These are phyloP conservation scores for Ophiothrix spiculata DNA, from an alignment of 35 echinoderm and acorn worm genomes.

Conservation along the genomic window DNA sequence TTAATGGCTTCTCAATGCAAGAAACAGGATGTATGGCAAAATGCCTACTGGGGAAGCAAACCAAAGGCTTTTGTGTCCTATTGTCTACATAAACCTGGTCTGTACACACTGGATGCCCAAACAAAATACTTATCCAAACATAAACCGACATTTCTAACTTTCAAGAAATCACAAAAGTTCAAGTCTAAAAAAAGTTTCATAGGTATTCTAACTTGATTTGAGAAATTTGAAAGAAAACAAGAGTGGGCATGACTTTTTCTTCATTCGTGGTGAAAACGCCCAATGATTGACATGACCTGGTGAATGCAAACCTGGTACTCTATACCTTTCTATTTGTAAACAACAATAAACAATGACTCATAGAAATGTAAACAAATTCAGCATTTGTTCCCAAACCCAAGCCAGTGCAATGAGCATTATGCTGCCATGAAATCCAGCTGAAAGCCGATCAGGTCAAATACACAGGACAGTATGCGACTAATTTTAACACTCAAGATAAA, in stretches of 20 bases:
- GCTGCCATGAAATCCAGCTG: neutral
- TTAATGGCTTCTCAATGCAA: neutral
- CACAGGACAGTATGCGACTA: neutral
- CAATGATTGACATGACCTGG: neutral
- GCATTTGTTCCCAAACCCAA: neutral
- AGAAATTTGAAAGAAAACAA: too few species aligned
- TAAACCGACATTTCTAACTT: neutral
- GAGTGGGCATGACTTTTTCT: neutral
- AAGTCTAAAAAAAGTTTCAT: neutral
- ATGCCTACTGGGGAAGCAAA: neutral
- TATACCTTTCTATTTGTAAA: neutral
- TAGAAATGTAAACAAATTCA: neutral
- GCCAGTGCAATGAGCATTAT: constrained; percentile 1
- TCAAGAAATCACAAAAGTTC: neutral
- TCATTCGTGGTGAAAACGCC: neutral
- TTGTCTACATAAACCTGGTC: neutral
- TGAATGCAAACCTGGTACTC: neutral
- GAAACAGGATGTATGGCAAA: neutral
- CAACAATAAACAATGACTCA: constrained; percentile 11
- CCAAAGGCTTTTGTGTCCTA: neutral
- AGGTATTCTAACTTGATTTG: neutral
- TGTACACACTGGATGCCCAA: neutral
- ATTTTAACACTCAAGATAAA: neutral
- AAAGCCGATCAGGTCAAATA: neutral
- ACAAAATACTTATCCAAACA: neutral